Evolutionary conservation across 1,140 invertebrate species (phyloP).

Genomic region (Pogonognathellus flavescens): DNA sequence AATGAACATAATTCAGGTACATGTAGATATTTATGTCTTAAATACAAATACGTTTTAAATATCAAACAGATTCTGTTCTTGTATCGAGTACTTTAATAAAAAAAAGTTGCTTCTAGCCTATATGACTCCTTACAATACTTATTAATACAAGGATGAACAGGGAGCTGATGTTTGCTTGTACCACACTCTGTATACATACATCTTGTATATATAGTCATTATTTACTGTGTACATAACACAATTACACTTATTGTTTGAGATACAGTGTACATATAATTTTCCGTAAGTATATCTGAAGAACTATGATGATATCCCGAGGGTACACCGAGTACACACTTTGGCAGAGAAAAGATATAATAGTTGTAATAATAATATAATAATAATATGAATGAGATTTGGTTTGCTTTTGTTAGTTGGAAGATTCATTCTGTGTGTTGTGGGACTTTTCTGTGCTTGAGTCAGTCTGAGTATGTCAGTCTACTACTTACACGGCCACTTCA

Average conservation of each 20-base stretch:
- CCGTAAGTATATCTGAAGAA: background rate
- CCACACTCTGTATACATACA: too few species aligned
- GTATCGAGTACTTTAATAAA: too few species aligned
- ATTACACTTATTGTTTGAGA: background rate
- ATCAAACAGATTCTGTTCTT: too few species aligned
- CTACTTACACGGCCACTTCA: background rate
- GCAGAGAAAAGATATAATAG: background rate
- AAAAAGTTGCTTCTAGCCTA: too few species aligned
- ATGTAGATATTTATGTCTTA: too few species aligned
- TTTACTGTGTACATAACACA: background rate
- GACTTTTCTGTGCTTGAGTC: conserved; percentile 12
- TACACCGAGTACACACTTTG: too few species aligned
- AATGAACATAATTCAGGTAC: too few species aligned
- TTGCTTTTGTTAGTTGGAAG: conserved; percentile 8
- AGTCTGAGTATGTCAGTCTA: background rate
- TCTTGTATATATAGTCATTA: conserved; percentile 34
- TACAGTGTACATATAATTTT: background rate
- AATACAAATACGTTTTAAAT: too few species aligned
- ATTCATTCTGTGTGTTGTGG: conserved; percentile 13
- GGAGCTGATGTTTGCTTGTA: too few species aligned
- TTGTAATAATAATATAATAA: background rate
- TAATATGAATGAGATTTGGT: conserved; percentile 1
- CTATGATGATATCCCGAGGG: too few species aligned
- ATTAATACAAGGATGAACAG: too few species aligned
- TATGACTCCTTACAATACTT: too few species aligned